phyloP scores from a whole-genome alignment of 2,888 invertebrate genomes.

The Pinctada fucata region DNA sequence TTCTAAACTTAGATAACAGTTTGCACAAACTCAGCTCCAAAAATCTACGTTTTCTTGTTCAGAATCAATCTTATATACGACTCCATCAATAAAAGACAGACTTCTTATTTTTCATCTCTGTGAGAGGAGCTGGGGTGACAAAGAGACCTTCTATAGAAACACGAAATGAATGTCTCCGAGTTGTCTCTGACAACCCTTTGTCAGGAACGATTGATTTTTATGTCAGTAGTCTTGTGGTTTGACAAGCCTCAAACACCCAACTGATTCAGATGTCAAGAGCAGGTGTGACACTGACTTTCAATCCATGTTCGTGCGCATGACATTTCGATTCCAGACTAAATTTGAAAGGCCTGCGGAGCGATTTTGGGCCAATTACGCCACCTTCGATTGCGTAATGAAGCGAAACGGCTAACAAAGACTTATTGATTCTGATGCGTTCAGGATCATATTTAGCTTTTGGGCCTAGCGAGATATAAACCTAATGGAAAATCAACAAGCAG shows the following conservation, averaged over 20 bases:
- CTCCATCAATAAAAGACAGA: too few relatives aligned
- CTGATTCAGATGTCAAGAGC: slow-evolving; percentile 4
- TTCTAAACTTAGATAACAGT: too few relatives aligned
- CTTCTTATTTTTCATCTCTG: too few relatives aligned
- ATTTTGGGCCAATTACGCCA: neutral
- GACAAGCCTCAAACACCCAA: slow-evolving; percentile 1
- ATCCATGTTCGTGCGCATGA: neutral
- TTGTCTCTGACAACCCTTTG: neutral
- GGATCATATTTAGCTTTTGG: too few relatives aligned
- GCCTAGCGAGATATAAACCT: too few relatives aligned
- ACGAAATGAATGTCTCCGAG: neutral
- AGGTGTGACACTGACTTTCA: slow-evolving; percentile 1
- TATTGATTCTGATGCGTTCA: neutral
- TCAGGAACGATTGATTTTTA: neutral
- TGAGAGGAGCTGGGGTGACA: too few relatives aligned
- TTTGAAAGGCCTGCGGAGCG: neutral
- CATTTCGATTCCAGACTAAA: neutral
- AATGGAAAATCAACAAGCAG: too few relatives aligned
- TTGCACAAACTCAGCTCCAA: too few relatives aligned
- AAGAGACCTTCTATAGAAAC: neutral
- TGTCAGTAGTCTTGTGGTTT: neutral
- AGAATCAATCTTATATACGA: too few relatives aligned
- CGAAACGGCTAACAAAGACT: neutral
- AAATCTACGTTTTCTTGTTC: too few relatives aligned
- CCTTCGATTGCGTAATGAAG: neutral